Base-by-base conservation (phyloP, 2,888 invertebrate genomes). In the Osedax frankpressi region DNA sequence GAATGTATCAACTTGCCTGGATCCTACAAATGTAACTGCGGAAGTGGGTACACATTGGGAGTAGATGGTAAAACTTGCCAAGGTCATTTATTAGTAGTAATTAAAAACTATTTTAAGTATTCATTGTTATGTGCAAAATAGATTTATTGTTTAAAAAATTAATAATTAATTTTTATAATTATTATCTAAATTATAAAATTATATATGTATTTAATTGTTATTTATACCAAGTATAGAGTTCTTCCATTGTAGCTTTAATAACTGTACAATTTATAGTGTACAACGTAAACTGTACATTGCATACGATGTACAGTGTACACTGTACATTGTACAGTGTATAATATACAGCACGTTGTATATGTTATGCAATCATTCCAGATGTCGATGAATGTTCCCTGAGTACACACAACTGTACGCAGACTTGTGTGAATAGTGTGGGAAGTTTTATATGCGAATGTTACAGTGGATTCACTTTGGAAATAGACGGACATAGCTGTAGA, bases 341-440 rank as follows among this genome's bases (percentile, higher is more conserved):
- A 59, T 59, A n/a, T n/a, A 59, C 19, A 59, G n/a, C 59, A 59
- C 14, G n/a, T n/a, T 14, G 59, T 59, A 0, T 59, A 59, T 59
- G 19, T n/a, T n/a, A 59, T 19, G 14, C n/a, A 19, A 59, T n/a
- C 59, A 59, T 19, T 59, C 25, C 73, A 74, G 75, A 75, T 30
- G 68, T 68, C 6, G 72, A 75, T 28, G 75, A 75, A 30, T 75
- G 75, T 62, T 30, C 28, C 1, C n/a, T 69, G 29, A 30, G 27
- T 14, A 28, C 25, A 14, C 62, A 74, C 62, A 69, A 69, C 70
- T 71, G 74, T 6, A 75, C 76, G 0, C 77, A 78, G 71, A 72
- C 74, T 6, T 78, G 78, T 73, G 69, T 63, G 0, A 78, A 79
- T 73, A 77, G 75, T 6, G 76, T 71, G 1, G 79, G 78, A 6